Evolutionary conservation across 2,888 invertebrate genomes (phyloP), one percentile per base, ranked within the genome.

Genomic region (Mimas tiliae): DNA sequence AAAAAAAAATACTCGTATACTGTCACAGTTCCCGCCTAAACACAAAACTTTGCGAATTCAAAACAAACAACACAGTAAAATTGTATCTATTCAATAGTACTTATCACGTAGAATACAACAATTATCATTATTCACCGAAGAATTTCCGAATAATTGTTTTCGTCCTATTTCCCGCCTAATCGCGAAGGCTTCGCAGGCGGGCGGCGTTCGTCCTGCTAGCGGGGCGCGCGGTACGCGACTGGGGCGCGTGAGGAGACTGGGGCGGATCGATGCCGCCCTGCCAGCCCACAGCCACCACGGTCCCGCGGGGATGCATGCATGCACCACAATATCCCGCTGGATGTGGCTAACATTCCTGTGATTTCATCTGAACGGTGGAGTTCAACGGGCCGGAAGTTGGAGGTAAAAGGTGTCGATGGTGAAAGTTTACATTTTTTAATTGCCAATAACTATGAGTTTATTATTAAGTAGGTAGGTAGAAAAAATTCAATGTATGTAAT

Each of bases 271-370:
- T 87, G 83, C 85, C 86, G 84, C 87, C 88, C 86, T 84, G 80
- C 68, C 71, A 68, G 68, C 73, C 70, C 51, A 11, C 68, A 45
- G 34, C 75, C 76, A 70, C 81, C 80, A 77, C 71, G 76, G 81
- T 91, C 91, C 90, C 90, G 89, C 88, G 88, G 92, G 93, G 92
- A 91, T 93, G 92, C 91, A 89, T 91, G 91, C 89, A 89, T 75
- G 83, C 77, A 79, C 74, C 71, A 68, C 66, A 70, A 51, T 52
- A 42, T 11, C 50, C 52, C 58, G 66, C 74, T 78, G 75, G 79
- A 79, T 74, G 73, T 69, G 79, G 70, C 71, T 70, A 50, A 63
- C 53, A 64, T 68, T 62, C 58, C 21, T 48, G 55, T 48, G 19
- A 19, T 42, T 38, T 38, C 58, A 58, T 16, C 58, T 42, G 42